Evolutionary conservation across 2,113 vertebrate genomes (phyloP).

Genomic region (Colinus virginianus): DNA sequence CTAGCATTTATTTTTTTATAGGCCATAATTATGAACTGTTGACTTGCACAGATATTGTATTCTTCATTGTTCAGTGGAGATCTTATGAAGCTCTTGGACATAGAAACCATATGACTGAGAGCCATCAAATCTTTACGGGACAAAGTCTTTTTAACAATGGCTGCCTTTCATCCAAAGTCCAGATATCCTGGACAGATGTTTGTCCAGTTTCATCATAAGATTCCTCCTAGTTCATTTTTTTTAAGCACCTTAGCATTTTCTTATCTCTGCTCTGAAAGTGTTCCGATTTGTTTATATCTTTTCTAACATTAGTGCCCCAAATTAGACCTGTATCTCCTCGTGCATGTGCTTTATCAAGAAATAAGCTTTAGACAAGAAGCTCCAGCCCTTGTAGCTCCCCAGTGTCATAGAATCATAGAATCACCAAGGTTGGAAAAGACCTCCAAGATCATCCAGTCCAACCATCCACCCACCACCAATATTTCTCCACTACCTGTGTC

Average conservation of each 20-base stretch:
- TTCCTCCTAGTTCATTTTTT: neutral
- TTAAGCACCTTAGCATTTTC: neutral
- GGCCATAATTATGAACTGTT: neutral
- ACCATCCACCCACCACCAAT: too few species aligned
- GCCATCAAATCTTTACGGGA: neutral
- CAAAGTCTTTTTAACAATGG: neutral
- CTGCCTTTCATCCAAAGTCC: neutral
- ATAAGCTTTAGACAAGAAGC: neutral
- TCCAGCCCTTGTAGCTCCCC: neutral
- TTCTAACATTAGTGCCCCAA: neutral
- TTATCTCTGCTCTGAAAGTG: neutral
- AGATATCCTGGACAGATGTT: neutral
- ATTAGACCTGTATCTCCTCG: neutral
- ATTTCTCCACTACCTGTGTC: too few species aligned
- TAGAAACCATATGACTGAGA: neutral
- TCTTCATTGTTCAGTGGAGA: neutral
- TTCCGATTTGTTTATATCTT: neutral
- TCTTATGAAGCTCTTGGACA: neutral
- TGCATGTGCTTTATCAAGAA: neutral
- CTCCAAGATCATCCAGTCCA: too few species aligned
- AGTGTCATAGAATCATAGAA: too few species aligned
- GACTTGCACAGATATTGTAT: neutral
- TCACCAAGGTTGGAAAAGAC: too few species aligned
- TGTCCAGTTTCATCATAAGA: neutral
- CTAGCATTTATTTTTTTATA: neutral